Base-by-base conservation (phyloP, 2,888 invertebrate species). In the Reticulitermes lucifugus region DNA sequence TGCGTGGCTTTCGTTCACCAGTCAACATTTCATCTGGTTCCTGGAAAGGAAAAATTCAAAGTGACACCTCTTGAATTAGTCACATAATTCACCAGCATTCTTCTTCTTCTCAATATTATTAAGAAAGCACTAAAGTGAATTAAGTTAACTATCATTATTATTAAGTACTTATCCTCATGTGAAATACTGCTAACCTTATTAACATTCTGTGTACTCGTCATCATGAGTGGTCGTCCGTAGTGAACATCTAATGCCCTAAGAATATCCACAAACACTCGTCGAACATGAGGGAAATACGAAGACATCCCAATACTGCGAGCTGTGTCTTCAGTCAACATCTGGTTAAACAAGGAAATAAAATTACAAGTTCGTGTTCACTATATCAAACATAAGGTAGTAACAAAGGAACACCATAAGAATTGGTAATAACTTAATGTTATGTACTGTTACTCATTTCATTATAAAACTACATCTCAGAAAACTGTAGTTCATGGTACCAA, bases 221-320 rank as follows among this genome's bases (percentile, higher is more conserved):
- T 95, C 96, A 99, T 97, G 86, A 99, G 91, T 0, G 99, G 98
- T n/a, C 98, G 93, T 0, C 99, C 99, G 88, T 98, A 98, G 89
- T 99, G 99, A 0, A 96, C 95, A 90, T 99, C 99, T 79, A 99
- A 91, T 0, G 98, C 98, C 77, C 98, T 93, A 84, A 99, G 91
- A 84, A 99, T 99, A 89, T 98, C 98, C 51, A 98, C 98, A 90
- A 99, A 96, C 0, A 99, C 98, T 88, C 98, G 94, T 55, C 99
- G 92, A 1, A 99, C 98, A 89, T 98, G 97, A 0, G 98, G 97
- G 90, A 99, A 99, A 90, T 99, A 99, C 0, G 97, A 95, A 73
- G 97, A 97, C 95, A 99, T 98, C 79, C 99, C 99, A 88, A 99
- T 99, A 87, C 97, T 97, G 86, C 97, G 94, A 0, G 99, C 99